phyloP scores from a whole-genome alignment of 2,797 vertebrate species.

The Enteromius viviparus region DNA sequence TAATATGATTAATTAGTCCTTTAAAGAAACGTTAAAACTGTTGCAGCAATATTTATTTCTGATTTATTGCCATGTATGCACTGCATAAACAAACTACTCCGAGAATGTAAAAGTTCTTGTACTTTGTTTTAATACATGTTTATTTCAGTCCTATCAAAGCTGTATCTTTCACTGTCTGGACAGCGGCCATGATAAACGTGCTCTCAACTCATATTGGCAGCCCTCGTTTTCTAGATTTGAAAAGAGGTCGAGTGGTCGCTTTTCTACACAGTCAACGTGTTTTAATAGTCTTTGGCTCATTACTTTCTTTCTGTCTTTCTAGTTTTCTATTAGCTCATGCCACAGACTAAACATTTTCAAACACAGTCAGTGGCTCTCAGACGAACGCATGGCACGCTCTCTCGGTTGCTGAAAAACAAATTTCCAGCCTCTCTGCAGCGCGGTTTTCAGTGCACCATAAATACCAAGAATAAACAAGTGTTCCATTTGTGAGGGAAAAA shows the following conservation, averaged over 20 bases:
- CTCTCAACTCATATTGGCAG: conserved; percentile 32
- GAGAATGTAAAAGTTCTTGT: conserved; percentile 25
- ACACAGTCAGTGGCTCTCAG: conserved; percentile 50
- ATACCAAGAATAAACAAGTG: conserved; percentile 54
- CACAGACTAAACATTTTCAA: conserved; percentile 56
- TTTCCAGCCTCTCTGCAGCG: conserved; percentile 49
- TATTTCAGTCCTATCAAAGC: conserved; percentile 29
- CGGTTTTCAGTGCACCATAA: conserved; percentile 52
- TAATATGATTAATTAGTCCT: neutral
- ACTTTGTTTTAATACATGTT: conserved; percentile 29
- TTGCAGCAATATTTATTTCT: conserved; percentile 14
- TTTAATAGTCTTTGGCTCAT: conserved; percentile 52
- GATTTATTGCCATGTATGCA: neutral
- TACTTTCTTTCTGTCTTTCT: conserved; percentile 51
- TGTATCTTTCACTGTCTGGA: conserved; percentile 39
- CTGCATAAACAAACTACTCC: neutral
- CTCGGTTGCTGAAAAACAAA: conserved; percentile 44
- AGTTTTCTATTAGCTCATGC: conserved; percentile 58
- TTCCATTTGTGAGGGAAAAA: conserved; percentile 39
- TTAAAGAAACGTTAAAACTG: conserved; percentile 10
- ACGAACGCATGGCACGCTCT: conserved; percentile 39
- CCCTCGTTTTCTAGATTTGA: conserved; percentile 26
- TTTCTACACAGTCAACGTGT: conserved; percentile 46
- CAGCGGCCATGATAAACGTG: conserved; percentile 21
- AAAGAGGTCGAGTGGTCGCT: conserved; percentile 16